A percentile compares a stretch with the other conserved stretches of the same genome.
Evolutionary conservation across 2,797 vertebrate species (phyloP).

Genomic region (Scolopax bukidnonensis): DNA sequence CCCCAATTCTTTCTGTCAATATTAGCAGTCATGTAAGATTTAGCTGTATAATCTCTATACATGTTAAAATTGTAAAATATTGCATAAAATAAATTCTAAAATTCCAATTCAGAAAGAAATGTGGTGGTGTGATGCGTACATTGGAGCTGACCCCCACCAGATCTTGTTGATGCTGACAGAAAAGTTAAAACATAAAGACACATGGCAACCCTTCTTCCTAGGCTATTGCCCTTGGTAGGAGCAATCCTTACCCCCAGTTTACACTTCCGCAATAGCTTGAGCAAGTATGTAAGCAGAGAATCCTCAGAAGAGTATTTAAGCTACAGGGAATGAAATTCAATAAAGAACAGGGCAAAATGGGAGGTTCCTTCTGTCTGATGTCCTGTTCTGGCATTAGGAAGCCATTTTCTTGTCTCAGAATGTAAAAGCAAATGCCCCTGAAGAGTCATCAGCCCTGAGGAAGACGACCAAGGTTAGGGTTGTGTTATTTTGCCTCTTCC

Average conservation of each 20-base stretch:
- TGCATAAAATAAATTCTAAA: background rate
- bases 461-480: background rate
- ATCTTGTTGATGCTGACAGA: background rate
- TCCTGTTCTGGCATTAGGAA: background rate
- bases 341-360: background rate
- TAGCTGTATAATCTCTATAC: background rate
- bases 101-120: background rate
- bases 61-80: background rate
- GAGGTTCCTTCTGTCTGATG: background rate
- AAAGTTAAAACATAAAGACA: background rate
- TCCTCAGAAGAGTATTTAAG: background rate
- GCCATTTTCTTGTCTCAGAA: background rate
- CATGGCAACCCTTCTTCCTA: background rate
- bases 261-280: background rate
- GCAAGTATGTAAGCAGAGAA: background rate
- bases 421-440: background rate
- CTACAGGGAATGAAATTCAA: background rate
- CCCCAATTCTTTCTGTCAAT: background rate
- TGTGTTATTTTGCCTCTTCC: background rate
- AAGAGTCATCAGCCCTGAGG: background rate
- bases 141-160: background rate
- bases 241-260: background rate
- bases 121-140: background rate
- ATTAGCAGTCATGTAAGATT: background rate
- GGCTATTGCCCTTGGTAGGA: background rate